A percentile compares a stretch with the other conserved stretches of the same genome.
Conservation (phyloP, 2,797 vertebrate genomes). For the Gila robusta region DNA sequence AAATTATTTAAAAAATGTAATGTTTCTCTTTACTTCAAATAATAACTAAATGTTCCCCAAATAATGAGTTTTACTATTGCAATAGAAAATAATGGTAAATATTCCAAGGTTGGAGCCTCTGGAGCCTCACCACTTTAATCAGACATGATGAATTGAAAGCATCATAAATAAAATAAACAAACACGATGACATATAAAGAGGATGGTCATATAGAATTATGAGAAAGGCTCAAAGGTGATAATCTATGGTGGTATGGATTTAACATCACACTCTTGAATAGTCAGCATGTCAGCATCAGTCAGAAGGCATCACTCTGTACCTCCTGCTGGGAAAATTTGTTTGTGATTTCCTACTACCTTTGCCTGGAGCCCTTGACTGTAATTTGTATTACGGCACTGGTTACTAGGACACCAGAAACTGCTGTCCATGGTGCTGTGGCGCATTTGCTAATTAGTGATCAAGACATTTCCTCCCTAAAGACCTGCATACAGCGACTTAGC, state of each 20-base stretch:
- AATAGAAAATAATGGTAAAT: background rate
- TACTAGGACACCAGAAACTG: conserved; percentile 45
- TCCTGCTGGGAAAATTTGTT: conserved; percentile 37
- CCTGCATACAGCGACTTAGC: conserved; percentile 25
- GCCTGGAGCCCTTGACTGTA: background rate
- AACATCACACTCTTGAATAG: conserved; percentile 1
- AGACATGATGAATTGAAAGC: background rate
- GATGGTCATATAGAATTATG: background rate
- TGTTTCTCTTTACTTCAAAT: background rate
- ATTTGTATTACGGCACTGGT: conserved; percentile 42
- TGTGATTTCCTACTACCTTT: conserved; percentile 37
- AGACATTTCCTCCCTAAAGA: conserved; percentile 55
- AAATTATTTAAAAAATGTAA: background rate
- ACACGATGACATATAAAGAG: background rate
- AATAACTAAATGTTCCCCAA: background rate
- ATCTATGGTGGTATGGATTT: background rate
- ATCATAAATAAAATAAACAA: background rate
- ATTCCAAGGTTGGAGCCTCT: background rate
- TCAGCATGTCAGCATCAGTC: background rate
- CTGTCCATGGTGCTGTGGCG: conserved; percentile 44
- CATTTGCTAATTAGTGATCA: conserved; percentile 63
- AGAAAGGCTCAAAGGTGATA: background rate
- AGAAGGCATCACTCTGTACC: background rate
- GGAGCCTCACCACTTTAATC: background rate
- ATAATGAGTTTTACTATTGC: background rate